phyloP scores from a whole-genome alignment of 2,113 vertebrate species.

The Vombatus ursinus region DNA sequence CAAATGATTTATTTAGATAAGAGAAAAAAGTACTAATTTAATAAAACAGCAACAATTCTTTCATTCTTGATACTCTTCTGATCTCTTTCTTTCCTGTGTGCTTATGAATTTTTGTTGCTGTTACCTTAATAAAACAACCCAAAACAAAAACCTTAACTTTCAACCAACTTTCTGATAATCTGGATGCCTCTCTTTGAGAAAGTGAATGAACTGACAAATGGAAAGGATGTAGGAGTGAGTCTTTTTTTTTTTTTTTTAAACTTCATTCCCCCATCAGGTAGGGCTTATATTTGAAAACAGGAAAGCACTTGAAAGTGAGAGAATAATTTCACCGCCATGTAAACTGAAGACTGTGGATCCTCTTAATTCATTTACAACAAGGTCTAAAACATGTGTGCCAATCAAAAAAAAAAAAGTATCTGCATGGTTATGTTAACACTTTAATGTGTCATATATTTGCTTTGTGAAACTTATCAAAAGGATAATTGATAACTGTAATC shows the following conservation, averaged over 20 bases:
- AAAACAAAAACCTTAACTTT: background rate
- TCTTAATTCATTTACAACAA: conserved; percentile 16
- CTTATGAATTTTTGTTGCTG: background rate
- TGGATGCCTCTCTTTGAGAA: background rate
- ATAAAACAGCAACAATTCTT: too few species aligned
- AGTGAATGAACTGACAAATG: background rate
- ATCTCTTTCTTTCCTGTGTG: background rate
- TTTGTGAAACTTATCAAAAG: background rate
- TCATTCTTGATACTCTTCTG: too few species aligned
- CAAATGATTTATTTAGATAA: too few species aligned
- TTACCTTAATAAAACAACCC: background rate
- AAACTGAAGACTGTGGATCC: background rate
- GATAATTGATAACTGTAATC: conserved; percentile 1
- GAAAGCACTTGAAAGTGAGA: background rate
- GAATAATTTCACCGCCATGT: background rate
- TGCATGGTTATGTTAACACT: background rate
- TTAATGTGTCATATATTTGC: too few species aligned
- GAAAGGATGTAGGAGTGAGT: background rate
- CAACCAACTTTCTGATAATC: background rate
- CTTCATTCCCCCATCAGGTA: background rate
- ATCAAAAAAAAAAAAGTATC: background rate
- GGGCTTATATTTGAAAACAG: background rate
- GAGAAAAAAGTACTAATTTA: too few species aligned
- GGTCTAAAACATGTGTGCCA: background rate
- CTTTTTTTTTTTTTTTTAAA: background rate